Percentiles rank a stretch among this genome's conserved stretches.
phyloP scores from a whole-genome alignment of 2,797 vertebrate species.

The Syndactyla subalaris region DNA sequence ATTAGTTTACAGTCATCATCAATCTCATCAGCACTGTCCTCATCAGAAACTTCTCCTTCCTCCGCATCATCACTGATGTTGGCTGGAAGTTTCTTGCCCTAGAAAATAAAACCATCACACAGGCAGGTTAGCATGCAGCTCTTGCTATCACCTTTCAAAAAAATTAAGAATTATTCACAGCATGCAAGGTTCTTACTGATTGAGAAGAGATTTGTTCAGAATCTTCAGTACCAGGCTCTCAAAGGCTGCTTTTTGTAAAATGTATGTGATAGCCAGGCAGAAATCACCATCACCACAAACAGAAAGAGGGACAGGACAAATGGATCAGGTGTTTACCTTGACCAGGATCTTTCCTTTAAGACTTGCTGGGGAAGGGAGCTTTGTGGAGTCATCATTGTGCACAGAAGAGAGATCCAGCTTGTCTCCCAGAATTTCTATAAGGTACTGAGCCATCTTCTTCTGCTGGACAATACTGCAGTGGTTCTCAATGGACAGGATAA shows the following conservation, averaged over 20 bases:
- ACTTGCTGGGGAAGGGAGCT: constrained; percentile 89
- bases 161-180: not conserved
- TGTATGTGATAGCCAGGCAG: not conserved
- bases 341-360: constrained; percentile 95
- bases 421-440: constrained; percentile 90
- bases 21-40: constrained; percentile 98
- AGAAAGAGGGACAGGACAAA: not conserved
- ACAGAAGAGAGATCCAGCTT: constrained; percentile 90
- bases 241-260: not conserved
- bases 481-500: constrained; percentile 97
- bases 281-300: not conserved
- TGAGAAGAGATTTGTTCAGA: not conserved
- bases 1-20: constrained; percentile 97
- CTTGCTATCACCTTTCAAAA: not conserved
- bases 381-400: constrained; percentile 77
- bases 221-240: not conserved
- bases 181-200: not conserved
- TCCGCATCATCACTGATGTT: constrained; percentile 93
- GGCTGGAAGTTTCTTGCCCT: constrained; percentile 97
- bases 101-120: not conserved
- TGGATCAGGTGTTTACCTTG: constrained; percentile 80
- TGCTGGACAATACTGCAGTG: constrained; percentile 97
- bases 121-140: not conserved
- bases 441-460: constrained; percentile 97
- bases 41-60: constrained; percentile 96